Conservation (phyloP, 1,140 invertebrate species). For the Solenopsis fugax region DNA sequence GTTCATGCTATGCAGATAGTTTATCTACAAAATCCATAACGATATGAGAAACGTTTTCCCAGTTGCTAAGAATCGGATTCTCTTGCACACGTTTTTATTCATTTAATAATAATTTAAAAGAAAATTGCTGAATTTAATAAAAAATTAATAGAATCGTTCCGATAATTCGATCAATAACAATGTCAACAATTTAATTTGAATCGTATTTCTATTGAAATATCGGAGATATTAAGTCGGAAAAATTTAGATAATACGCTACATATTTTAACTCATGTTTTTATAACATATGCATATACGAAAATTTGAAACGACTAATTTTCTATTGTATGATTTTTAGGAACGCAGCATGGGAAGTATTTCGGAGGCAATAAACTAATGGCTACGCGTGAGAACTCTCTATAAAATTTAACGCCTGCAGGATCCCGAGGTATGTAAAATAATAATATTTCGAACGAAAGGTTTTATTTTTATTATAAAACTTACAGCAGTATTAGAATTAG, state of each 20-base stretch:
- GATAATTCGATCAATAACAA: not conserved
- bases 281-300: not conserved
- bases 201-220: slow-evolving; percentile 6
- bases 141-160: not conserved
- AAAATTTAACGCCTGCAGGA: slow-evolving; percentile 3
- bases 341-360: not conserved
- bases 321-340: slow-evolving; percentile 25
- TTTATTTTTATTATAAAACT: not conserved
- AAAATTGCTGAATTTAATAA: not conserved
- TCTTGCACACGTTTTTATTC: not conserved
- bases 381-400: not conserved
- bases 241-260: not conserved
- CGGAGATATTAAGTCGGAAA: not conserved
- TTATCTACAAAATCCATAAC: slow-evolving; percentile 11
- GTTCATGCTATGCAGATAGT: slow-evolving; percentile 6
- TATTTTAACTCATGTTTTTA: not conserved
- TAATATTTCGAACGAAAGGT: not conserved
- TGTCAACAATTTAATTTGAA: not conserved
- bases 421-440: not conserved
- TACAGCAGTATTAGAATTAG: slow-evolving; percentile 18
- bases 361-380: not conserved
- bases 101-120: not conserved
- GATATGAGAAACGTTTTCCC: slow-evolving; percentile 8
- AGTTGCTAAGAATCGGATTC: not conserved
- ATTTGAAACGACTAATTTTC: slow-evolving; percentile 16